These are phyloP conservation scores for Galeopsomyia nigrocyanea DNA, from an alignment of 2,888 invertebrate species.

Conservation along the genomic window DNA sequence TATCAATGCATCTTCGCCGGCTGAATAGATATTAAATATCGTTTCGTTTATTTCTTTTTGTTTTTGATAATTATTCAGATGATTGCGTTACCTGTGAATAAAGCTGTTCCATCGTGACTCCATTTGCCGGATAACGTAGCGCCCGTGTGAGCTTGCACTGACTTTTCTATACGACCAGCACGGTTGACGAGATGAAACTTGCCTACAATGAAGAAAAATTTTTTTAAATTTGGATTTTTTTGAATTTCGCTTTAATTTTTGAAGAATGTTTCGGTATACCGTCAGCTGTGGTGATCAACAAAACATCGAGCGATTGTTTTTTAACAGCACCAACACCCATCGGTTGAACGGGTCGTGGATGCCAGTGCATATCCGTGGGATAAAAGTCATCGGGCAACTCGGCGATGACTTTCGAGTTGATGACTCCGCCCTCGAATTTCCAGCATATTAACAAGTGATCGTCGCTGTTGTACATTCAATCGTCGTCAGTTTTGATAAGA, in stretches of 20 bases:
- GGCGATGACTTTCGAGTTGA: conserved; percentile 82
- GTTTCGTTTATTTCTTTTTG: background rate
- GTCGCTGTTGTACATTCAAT: conserved; percentile 75
- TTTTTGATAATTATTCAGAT: background rate
- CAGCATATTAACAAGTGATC: conserved; percentile 92
- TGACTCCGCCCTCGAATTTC: conserved; percentile 80
- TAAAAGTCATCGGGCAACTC: conserved; percentile 87
- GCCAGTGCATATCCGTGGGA: conserved; percentile 92
- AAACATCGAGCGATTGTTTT: conserved; percentile 81
- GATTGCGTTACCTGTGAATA: conserved; percentile 80
- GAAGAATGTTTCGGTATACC: conserved; percentile 69
- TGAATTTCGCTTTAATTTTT: too few relatives aligned
- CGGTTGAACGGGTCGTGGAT: conserved; percentile 76
- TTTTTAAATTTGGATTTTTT: too few relatives aligned
- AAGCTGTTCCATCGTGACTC: conserved; percentile 96
- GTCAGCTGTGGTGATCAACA: conserved; percentile 89
- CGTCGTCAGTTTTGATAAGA: background rate
- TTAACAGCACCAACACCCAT: conserved; percentile 65
- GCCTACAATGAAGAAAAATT: conserved; percentile 66
- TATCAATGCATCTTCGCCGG: conserved; percentile 96
- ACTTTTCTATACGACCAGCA: conserved; percentile 92
- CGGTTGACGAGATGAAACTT: conserved; percentile 91
- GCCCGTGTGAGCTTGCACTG: conserved; percentile 91
- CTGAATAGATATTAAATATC: conserved; percentile 69
- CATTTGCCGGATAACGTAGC: conserved; percentile 92